These are phyloP conservation scores for Ormyrus pomaceus DNA, from an alignment of 2,888 invertebrate genomes.

Conservation along the genomic window DNA sequence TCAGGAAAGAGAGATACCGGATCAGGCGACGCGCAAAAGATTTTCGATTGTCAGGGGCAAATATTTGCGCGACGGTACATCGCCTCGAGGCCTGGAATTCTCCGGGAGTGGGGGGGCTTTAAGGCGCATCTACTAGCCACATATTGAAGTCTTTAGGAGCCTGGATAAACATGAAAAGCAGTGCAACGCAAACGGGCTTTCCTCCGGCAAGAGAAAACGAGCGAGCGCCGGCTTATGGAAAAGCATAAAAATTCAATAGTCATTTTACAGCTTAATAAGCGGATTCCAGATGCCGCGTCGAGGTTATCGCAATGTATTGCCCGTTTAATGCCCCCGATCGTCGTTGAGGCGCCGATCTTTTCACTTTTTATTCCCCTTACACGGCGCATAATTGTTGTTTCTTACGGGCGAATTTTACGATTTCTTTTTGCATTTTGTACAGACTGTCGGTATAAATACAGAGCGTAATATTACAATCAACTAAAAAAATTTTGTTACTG, in stretches of 20 bases:
- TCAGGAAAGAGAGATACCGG: slow-evolving; percentile 25
- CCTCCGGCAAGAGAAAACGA: not conserved
- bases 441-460: too few relatives aligned
- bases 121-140: slow-evolving; percentile 19
- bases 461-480: too few relatives aligned
- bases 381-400: slow-evolving; percentile 6
- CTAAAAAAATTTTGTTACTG: too few relatives aligned
- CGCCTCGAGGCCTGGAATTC: slow-evolving; percentile 19
- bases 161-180: slow-evolving; percentile 46
- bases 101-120: not conserved
- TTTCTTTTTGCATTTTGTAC: too few relatives aligned
- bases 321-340: not conserved
- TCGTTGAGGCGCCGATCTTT: slow-evolving; percentile 7
- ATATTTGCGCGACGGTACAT: slow-evolving; percentile 43
- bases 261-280: slow-evolving; percentile 50
- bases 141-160: slow-evolving; percentile 47
- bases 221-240: not conserved
- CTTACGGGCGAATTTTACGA: not conserved
- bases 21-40: slow-evolving; percentile 26
- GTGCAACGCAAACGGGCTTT: slow-evolving; percentile 34
- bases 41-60: slow-evolving; percentile 52
- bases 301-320: slow-evolving; percentile 6
- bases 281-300: slow-evolving; percentile 4
- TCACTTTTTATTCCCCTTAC: not conserved
- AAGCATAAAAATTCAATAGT: slow-evolving; percentile 34